Conservation (phyloP, 2,888 invertebrate species). For the Troglohyphantes excavatus region DNA sequence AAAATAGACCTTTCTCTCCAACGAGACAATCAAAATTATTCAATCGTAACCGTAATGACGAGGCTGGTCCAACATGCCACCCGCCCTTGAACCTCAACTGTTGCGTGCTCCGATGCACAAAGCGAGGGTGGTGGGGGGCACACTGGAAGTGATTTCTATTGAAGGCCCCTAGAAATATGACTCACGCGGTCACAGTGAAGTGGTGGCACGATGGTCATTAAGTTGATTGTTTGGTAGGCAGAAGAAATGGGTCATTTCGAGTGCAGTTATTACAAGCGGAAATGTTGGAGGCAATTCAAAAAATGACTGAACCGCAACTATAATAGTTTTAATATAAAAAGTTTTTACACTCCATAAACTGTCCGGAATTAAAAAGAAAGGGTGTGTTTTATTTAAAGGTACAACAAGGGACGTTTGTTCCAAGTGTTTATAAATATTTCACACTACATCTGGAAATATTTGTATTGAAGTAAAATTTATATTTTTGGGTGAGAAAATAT, state of each 20-base stretch:
- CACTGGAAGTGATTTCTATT: background rate
- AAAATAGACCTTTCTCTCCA: background rate
- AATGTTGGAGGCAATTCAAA: background rate
- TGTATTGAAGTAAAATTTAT: too few relatives aligned
- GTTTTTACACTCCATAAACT: background rate
- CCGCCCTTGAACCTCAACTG: slow-evolving; percentile 9
- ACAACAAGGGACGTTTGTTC: too few relatives aligned
- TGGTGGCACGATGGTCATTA: background rate
- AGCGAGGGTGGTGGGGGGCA: background rate
- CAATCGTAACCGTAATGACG: slow-evolving; percentile 1
- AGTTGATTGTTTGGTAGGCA: background rate
- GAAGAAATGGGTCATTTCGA: background rate
- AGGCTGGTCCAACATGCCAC: background rate
- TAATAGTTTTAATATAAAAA: background rate
- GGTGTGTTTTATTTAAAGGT: too few relatives aligned
- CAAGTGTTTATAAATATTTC: too few relatives aligned
- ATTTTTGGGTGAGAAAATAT: too few relatives aligned
- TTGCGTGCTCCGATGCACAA: background rate
- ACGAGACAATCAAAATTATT: background rate
- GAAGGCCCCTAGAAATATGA: slow-evolving; percentile 9
- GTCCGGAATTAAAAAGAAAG: too few relatives aligned
- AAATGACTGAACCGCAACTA: background rate
- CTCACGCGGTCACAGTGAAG: slow-evolving; percentile 9
- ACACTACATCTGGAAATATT: too few relatives aligned
- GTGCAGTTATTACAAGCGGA: background rate